Evolutionary conservation across 1,140 invertebrate genomes (phyloP), one percentile per base, ranked within the genome.

Genomic region (Triops cancriformis): DNA sequence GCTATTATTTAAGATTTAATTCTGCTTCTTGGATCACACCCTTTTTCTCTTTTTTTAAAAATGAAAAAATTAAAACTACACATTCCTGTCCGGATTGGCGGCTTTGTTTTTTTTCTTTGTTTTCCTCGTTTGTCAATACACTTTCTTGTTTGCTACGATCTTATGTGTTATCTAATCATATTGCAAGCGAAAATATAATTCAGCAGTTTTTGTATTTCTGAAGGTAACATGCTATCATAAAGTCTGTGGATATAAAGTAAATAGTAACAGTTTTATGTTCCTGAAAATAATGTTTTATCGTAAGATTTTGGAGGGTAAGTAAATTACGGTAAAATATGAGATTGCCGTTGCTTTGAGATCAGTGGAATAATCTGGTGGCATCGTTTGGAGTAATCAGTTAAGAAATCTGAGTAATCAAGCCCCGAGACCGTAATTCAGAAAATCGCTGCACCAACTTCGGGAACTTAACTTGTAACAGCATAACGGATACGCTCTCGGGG

Each of bases 401-500:
- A n/a, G n/a, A n/a, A n/a, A n/a, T n/a, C n/a, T n/a, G n/a, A n/a
- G n/a, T n/a, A n/a, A n/a, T 23, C 26, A 76, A 51, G 43, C 64
- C 26, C 77, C 76, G 72, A 85, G 80, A 10, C 85, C 85, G 79
- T 82, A 85, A 72, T 80, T 82, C 1, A 85, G 26, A 79, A 84
- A 85, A 31, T 80, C 80, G 23, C 80, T 80, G 76, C 85, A 85
- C 84, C 84, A 85, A 11, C 11, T 79, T 74, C 78, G 43, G 10
- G 74, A 42, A 77, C 73, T 79, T 80, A n/a, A 82, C 82, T 43
- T 82, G 80, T 78, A 72, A 78, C 85, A 86, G 79, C 85, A 86
- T 81, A 85, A 81, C 14, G 84, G 84, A 79, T 84, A 85, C 5
- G 84, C 84, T 11, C 82, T 77, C 9, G 78, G 79, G 2, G 84